Evolutionary conservation across 1,140 invertebrate genomes (phyloP), one percentile per base, ranked within the genome.

Genomic region (Oedothorax gibbosus): DNA sequence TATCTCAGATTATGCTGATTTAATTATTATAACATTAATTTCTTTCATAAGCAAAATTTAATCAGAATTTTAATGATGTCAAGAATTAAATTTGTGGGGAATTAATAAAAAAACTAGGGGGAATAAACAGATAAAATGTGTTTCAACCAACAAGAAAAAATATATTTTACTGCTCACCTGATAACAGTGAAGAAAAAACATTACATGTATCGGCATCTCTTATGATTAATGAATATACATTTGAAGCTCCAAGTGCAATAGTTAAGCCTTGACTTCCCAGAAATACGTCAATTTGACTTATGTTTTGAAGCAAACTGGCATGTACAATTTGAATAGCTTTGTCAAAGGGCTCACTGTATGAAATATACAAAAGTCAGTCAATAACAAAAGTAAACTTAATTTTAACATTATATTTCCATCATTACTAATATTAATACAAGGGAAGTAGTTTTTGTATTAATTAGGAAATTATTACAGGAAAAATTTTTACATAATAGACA

Each of bases 171-270:
- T 53, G 15, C 18, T 75, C 49, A 84, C 81, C 81, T 56, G 71
- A 65, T 12, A 84, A 15, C 7, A 84, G 21, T 72, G 71, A 64
- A n/a, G 53, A 56, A 66, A 84, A 84, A 66, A 51, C 54, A 51
- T 84, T 84, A 11, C 81, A 84, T 7, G 68, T 76, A 50, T 84
- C 81, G 35, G 72, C 60, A 84, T 84, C 81, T 66, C 81, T 84
- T 35, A 84, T 76, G 12, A 84, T 12, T 53, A 84, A 56, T 11
- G 81, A 66, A 64, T 54, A 84, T 2, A 76, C 72, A 66, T 49
- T 21, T 7, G 60, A 56, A 62, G 57, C 20, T 56, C 71, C 81
- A 75, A 49, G 76, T 11, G 62, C 71, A 49, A 84, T 9, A 7
- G 72, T 66, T 9, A 84, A 50, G 2, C 81, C 81, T 76, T 84